Conservation (phyloP, 2,888 invertebrate genomes). For the Aphrophora alni region DNA sequence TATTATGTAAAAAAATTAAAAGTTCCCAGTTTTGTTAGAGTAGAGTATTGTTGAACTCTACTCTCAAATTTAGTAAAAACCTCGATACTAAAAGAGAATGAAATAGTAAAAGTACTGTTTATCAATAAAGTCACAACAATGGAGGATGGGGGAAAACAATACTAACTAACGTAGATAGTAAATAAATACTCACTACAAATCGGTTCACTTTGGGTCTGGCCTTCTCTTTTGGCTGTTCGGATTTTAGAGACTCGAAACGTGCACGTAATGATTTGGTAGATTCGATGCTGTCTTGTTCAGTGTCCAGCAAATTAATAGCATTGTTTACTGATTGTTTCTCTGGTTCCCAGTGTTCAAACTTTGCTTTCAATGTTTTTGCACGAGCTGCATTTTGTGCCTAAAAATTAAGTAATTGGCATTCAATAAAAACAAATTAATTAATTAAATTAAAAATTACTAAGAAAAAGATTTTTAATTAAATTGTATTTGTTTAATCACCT, state of each 20-base stretch:
- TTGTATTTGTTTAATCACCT: background rate
- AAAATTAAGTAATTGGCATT: conserved; percentile 25
- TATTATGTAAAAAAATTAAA: too few species aligned
- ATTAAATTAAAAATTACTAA: background rate
- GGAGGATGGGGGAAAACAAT: too few species aligned
- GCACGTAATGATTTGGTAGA: conserved; percentile 73
- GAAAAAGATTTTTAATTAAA: background rate
- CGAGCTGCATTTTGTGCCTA: conserved; percentile 78
- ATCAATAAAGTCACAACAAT: too few species aligned
- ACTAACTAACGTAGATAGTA: too few species aligned
- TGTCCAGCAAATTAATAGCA: conserved; percentile 60
- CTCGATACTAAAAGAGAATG: too few species aligned
- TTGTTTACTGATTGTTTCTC: conserved; percentile 61
- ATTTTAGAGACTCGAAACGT: conserved; percentile 86
- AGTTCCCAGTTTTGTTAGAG: too few species aligned
- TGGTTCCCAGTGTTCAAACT: conserved; percentile 87
- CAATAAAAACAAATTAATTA: background rate
- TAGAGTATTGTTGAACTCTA: too few species aligned
- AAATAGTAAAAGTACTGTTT: too few species aligned
- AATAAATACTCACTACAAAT: conserved; percentile 80
- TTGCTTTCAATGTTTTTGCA: conserved; percentile 82
- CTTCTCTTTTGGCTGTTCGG: conserved; percentile 60
- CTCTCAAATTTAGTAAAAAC: too few species aligned
- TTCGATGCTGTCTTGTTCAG: conserved; percentile 73
- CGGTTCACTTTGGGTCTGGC: conserved; percentile 80